Evolutionary conservation across 37 sponge, comb jelly and placozoan genomes (phyloP).

Genomic region (Agelas oroides): DNA sequence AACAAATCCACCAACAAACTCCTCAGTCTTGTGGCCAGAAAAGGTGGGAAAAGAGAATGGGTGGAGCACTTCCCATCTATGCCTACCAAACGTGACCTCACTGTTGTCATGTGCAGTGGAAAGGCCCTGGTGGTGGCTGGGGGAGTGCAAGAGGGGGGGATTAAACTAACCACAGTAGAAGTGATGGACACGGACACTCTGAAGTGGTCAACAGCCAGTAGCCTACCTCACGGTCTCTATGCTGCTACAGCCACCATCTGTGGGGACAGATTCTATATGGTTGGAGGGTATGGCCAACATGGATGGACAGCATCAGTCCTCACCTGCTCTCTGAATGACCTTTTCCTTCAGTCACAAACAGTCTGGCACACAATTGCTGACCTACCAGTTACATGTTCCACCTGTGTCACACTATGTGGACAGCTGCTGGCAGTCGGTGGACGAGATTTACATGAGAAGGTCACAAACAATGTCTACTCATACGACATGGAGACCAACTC

Average conservation of each 20-base stretch:
- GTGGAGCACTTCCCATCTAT: not conserved
- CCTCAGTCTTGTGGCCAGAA: not conserved
- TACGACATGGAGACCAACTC: not conserved
- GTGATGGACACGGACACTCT: not conserved
- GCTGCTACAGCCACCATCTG: not conserved
- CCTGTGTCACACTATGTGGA: not conserved
- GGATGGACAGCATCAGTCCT: not conserved
- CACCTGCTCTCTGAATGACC: not conserved
- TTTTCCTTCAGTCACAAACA: not conserved
- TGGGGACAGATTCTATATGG: not conserved
- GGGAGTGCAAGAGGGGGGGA: not conserved
- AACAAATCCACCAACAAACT: not conserved
- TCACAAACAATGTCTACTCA: not conserved
- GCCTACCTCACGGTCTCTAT: not conserved
- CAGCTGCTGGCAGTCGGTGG: not conserved
- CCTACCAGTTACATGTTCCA: not conserved
- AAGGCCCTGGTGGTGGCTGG: conserved; percentile 35
- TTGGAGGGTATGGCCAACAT: not conserved
- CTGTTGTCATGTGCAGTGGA: not conserved
- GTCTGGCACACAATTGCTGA: not conserved
- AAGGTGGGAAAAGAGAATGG: not conserved
- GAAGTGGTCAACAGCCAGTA: conserved; percentile 9
- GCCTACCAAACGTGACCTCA: conserved; percentile 15
- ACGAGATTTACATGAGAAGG: not conserved
- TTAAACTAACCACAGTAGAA: conserved; percentile 7